These are phyloP conservation scores for Channa maculata DNA, from an alignment of 2,113 vertebrate genomes.

Conservation along the genomic window DNA sequence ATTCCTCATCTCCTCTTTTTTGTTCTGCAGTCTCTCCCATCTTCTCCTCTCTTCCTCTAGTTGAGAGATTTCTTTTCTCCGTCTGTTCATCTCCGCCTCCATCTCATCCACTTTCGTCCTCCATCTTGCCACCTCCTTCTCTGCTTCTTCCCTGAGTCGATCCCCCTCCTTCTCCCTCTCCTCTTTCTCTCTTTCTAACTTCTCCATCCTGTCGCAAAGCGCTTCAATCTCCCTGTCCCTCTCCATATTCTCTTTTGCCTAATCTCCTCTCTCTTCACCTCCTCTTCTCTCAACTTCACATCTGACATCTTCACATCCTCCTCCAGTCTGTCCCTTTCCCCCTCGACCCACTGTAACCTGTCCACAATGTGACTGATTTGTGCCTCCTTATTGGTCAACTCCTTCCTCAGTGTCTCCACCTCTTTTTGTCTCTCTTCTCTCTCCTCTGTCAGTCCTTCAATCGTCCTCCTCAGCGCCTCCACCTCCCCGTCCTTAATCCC, in stretches of 20 bases:
- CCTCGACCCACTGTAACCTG: slow-evolving; percentile 14
- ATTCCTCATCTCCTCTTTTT: background rate
- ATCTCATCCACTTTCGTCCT: slow-evolving; percentile 20
- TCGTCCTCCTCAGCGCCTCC: slow-evolving; percentile 50
- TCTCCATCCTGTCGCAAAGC: slow-evolving; percentile 50
- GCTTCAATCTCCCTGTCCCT: slow-evolving; percentile 48
- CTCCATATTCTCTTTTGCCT: slow-evolving; percentile 36
- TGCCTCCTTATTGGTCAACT: slow-evolving; percentile 54
- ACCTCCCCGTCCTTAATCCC: slow-evolving; percentile 61
- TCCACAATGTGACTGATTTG: slow-evolving; percentile 41
- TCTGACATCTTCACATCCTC: slow-evolving; percentile 14
- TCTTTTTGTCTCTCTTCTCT: slow-evolving; percentile 54
- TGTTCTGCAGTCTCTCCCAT: background rate
- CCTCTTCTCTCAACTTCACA: slow-evolving; percentile 26
- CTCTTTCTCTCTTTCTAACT: slow-evolving; percentile 35
- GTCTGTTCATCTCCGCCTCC: slow-evolving; percentile 31
- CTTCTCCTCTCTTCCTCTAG: background rate
- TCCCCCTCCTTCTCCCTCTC: slow-evolving; percentile 12
- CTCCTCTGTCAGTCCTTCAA: slow-evolving; percentile 44
- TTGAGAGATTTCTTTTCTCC: slow-evolving; percentile 24
- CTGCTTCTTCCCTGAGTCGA: slow-evolving; percentile 19
- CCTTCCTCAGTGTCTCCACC: slow-evolving; percentile 54
- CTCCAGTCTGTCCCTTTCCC: slow-evolving; percentile 36
- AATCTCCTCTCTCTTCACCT: slow-evolving; percentile 35
- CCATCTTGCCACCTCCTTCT: slow-evolving; percentile 39